These are phyloP conservation scores for Bugulina stolonifera DNA, from an alignment of 2,888 invertebrate genomes.

Conservation along the genomic window DNA sequence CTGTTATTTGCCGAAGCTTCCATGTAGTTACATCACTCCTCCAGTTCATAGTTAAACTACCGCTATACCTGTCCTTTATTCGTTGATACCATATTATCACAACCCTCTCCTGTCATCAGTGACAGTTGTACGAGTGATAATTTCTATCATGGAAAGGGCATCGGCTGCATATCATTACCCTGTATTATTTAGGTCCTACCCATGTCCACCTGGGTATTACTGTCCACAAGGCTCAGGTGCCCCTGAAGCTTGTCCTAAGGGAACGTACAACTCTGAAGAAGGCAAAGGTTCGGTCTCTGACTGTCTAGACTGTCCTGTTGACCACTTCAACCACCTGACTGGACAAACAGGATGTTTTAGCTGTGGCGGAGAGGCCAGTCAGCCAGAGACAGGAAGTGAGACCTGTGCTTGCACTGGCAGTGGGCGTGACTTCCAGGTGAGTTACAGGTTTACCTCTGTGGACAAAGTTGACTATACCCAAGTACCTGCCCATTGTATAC, in stretches of 20 bases:
- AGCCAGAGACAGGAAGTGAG: slow-evolving; percentile 36
- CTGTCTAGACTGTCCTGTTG: slow-evolving; percentile 38
- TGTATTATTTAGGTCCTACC: slow-evolving; percentile 41
- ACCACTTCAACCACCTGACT: slow-evolving; percentile 41
- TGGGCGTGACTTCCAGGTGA: slow-evolving; percentile 48
- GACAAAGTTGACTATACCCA: too few species aligned
- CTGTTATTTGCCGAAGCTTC: too few species aligned
- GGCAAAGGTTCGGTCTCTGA: slow-evolving; percentile 33
- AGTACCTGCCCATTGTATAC: too few species aligned
- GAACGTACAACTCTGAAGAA: slow-evolving; percentile 36
- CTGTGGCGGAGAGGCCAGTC: slow-evolving; percentile 43
- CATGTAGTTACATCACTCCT: too few species aligned
- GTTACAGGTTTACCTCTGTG: too few species aligned
- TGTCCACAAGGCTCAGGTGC: slow-evolving; percentile 40
- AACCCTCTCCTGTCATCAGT: too few species aligned
- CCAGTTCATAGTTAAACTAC: too few species aligned
- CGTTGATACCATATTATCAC: too few species aligned
- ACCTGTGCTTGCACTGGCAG: slow-evolving; percentile 43
- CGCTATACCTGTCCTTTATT: too few species aligned
- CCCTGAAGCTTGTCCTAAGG: slow-evolving; percentile 42
- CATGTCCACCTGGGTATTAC: slow-evolving; percentile 48
- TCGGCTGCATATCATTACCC: too few species aligned
- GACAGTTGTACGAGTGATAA: too few species aligned
- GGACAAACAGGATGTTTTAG: slow-evolving; percentile 42
- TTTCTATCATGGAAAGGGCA: too few species aligned